Base-by-base conservation (phyloP, 1,140 invertebrate species). In the Penaeus chinensis region DNA sequence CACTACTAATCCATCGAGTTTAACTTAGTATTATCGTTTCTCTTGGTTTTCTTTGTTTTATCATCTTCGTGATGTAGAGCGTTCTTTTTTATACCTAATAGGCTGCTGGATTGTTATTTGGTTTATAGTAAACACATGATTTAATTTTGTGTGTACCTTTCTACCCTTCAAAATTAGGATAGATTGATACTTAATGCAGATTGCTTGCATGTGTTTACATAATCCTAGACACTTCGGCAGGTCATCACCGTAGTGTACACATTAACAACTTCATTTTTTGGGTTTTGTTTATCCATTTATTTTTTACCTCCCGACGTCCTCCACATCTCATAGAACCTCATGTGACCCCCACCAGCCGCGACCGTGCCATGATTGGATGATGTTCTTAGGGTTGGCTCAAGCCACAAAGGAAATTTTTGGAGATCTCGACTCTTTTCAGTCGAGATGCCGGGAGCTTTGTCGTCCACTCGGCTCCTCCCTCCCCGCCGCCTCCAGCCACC, bases 391-490 rank as follows among this genome's bases (percentile, higher is more conserved):
- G 27, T 54, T 54, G 47, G 63, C 79, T 78, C 61, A 82, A 69
- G 76, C 22, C 69, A 87, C 79, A 78, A 86, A 87, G 66, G 63
- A 77, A 81, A 65, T 76, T 61, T 87, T 69, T 82, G 86, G 80
- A 83, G 80, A 32, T 78, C 71, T 78, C 71, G 80, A 82, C 80
- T 83, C 80, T 87, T 87, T 87, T 87, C 81, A 87, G 86, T 87
- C 86, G 61, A 82, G 80, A 82, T 79, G 74, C 37, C 81, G 80
- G 65, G 85, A 87, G 80, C 62, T 78, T 82, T 82, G 85, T 77
- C 81, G 69, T 19, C 81, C 80, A 27, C 79, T 37, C 80, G 69
- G 71, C 71, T 65, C 69, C 78, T 79, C 42, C 66, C 65, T 27
- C 71, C 71, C n/a, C 71, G 24, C 19, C 71, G 19, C 27, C 79